phyloP scores from a whole-genome alignment of 2,797 vertebrate genomes.

The Phrynocephalus guinanensis region DNA sequence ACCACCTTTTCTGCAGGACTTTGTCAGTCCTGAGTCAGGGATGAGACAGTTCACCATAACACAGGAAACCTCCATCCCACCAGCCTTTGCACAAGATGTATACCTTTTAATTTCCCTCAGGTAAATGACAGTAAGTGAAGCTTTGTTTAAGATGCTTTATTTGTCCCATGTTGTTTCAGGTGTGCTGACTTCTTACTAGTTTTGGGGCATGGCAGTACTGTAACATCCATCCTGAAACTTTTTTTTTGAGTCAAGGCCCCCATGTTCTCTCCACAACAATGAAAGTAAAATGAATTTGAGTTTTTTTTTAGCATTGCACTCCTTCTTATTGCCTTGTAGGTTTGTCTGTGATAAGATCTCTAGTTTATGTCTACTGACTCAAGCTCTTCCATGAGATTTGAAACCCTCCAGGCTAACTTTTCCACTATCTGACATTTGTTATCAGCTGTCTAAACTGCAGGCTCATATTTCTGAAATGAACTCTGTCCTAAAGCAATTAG shows the following conservation, averaged over 20 bases:
- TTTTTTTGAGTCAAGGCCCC: neutral
- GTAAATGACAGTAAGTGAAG: too few species aligned
- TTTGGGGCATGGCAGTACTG: too few species aligned
- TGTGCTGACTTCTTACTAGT: too few species aligned
- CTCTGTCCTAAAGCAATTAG: slow-evolving; percentile 21
- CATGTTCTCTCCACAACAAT: neutral
- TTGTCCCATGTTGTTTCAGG: too few species aligned
- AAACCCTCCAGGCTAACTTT: slow-evolving; percentile 9
- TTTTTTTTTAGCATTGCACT: neutral
- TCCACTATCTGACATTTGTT: slow-evolving; percentile 3
- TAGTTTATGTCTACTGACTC: neutral
- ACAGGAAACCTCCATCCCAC: neutral
- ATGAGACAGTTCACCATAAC: neutral
- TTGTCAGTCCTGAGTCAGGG: neutral
- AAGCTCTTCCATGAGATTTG: neutral
- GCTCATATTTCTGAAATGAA: slow-evolving; percentile 21
- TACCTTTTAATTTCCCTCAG: too few species aligned
- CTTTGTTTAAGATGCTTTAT: too few species aligned
- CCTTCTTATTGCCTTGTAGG: neutral
- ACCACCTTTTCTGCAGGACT: neutral
- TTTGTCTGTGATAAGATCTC: neutral
- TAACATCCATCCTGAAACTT: neutral
- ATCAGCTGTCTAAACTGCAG: neutral
- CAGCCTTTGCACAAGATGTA: too few species aligned
- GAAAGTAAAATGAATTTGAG: too few species aligned